Percentiles rank a stretch among this genome's conserved stretches.
Evolutionary conservation across 1,140 invertebrate species (phyloP).

Genomic region (Aphaenogaster ashmeadi): DNA sequence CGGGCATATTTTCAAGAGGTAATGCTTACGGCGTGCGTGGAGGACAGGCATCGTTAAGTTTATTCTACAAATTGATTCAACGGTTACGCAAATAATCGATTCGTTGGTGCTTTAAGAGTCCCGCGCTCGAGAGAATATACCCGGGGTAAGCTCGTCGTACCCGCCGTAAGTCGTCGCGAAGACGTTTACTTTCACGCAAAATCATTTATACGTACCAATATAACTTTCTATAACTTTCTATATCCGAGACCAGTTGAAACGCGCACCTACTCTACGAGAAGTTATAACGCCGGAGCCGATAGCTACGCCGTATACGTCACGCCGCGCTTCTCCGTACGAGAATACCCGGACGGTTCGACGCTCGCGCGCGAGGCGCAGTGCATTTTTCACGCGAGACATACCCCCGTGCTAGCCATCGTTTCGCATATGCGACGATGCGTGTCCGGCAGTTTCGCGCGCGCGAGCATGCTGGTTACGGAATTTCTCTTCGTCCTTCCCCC

Average conservation of each 20-base stretch:
- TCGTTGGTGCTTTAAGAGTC: background rate
- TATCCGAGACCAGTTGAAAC: slow-evolving; percentile 26
- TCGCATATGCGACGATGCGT: slow-evolving; percentile 72
- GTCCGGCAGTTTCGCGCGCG: slow-evolving; percentile 70
- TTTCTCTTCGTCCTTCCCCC: slow-evolving; percentile 66
- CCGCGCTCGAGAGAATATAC: background rate
- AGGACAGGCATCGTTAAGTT: background rate
- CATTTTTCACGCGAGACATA: slow-evolving; percentile 57
- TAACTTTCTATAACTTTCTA: slow-evolving; percentile 36
- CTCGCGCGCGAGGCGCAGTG: slow-evolving; percentile 36
- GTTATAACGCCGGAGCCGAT: slow-evolving; percentile 27
- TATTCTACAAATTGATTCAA: background rate
- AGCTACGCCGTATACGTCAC: slow-evolving; percentile 28
- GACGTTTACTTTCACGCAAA: slow-evolving; percentile 29
- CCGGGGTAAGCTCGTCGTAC: background rate
- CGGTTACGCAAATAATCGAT: background rate
- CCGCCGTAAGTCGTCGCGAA: background rate
- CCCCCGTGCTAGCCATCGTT: slow-evolving; percentile 67
- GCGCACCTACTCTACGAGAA: slow-evolving; percentile 30
- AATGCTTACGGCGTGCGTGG: background rate
- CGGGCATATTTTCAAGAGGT: background rate
- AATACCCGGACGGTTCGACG: slow-evolving; percentile 62
- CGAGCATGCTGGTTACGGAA: slow-evolving; percentile 56
- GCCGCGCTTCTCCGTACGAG: slow-evolving; percentile 14
- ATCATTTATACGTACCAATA: slow-evolving; percentile 6